Conservation (phyloP, 2,113 vertebrate genomes). For the Brachirus orientalis region DNA sequence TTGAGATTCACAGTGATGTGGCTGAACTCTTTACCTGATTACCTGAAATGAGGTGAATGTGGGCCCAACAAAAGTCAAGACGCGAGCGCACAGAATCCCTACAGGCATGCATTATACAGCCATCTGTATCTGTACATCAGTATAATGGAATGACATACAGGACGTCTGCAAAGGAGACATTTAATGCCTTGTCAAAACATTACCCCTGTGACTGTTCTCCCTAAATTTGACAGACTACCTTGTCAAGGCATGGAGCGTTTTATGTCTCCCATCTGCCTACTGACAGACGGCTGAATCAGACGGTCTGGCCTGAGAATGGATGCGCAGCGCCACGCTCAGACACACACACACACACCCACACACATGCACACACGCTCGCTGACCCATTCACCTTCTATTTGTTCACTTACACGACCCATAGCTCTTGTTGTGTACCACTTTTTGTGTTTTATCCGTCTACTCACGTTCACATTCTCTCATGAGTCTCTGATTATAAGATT, state of each 20-base stretch:
- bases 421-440: slow-evolving; percentile 32
- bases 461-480: slow-evolving; percentile 19
- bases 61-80: slow-evolving; percentile 40
- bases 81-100: slow-evolving; percentile 37
- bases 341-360: slow-evolving; percentile 26
- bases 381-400: slow-evolving; percentile 69
- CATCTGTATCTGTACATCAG: slow-evolving; percentile 76
- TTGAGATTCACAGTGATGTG: slow-evolving; percentile 21
- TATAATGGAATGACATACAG: slow-evolving; percentile 73
- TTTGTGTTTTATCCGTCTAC: slow-evolving; percentile 32
- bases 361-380: slow-evolving; percentile 48
- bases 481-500: slow-evolving; percentile 11
- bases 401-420: slow-evolving; percentile 38
- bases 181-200: slow-evolving; percentile 82
- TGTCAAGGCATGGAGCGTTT: slow-evolving; percentile 75
- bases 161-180: slow-evolving; percentile 77
- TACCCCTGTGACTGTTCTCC: slow-evolving; percentile 79
- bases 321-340: slow-evolving; percentile 46
- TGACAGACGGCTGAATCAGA: slow-evolving; percentile 77
- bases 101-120: slow-evolving; percentile 66
- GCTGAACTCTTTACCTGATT: slow-evolving; percentile 31
- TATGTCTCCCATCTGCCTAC: slow-evolving; percentile 77
- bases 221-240: slow-evolving; percentile 80
- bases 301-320: slow-evolving; percentile 57
- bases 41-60: slow-evolving; percentile 37